A percentile compares a stretch with the other conserved stretches of the same genome.
Evolutionary conservation across 2,797 vertebrate species (phyloP).

Genomic region (Mycteria americana): DNA sequence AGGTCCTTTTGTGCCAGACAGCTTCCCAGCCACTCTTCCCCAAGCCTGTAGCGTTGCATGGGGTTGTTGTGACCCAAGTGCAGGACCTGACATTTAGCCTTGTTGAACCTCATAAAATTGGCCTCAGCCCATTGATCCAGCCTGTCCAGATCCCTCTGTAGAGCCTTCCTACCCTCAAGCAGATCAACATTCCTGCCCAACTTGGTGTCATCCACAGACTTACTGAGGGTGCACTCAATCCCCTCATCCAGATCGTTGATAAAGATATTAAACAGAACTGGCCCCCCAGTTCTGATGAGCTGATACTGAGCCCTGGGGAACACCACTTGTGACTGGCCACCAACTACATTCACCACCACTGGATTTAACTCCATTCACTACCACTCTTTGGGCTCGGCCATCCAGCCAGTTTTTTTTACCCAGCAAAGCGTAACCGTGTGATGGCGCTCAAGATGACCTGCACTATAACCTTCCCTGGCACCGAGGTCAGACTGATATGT

Average conservation of each 20-base stretch:
- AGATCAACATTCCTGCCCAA: neutral
- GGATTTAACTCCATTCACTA: neutral
- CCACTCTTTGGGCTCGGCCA: neutral
- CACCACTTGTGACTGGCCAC: neutral
- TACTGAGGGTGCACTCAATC: neutral
- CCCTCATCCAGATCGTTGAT: neutral
- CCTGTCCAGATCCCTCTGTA: neutral
- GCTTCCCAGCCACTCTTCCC: neutral
- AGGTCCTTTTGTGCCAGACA: neutral
- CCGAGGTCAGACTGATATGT: neutral
- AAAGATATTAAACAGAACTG: neutral
- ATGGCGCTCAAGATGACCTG: neutral
- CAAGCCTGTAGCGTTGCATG: neutral
- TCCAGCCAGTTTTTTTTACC: neutral
- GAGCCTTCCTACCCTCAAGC: neutral
- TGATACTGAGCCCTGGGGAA: neutral
- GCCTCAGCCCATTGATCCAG: neutral
- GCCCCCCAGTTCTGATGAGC: too few relatives aligned
- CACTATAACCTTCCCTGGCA: neutral
- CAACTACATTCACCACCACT: neutral
- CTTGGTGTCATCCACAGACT: neutral
- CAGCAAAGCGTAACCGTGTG: rapidly evolving
- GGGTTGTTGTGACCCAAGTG: neutral
- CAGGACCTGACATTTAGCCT: neutral
- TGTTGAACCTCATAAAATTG: neutral